Base-by-base conservation (phyloP, 2,797 vertebrate genomes). In the Platyrinchus mystaceus region DNA sequence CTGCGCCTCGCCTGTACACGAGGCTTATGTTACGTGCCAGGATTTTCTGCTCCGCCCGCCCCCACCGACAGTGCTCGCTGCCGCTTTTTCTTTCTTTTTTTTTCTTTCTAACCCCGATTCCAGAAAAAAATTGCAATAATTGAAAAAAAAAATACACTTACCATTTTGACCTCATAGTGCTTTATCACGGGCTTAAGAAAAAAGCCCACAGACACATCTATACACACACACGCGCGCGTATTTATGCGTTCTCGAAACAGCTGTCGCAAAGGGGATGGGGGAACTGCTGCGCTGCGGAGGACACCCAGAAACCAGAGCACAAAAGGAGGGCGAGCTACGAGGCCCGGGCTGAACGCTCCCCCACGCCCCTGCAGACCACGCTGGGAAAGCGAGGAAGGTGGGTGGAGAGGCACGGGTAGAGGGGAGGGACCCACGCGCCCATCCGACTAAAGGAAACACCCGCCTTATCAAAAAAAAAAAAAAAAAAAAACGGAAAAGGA, bases 161-260 rank as follows among this genome's bases (percentile, higher is more conserved):
- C 98, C 97, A 90, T 97, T 86, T 93, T 95, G 96, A 97, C 87
- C 96, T 97, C 95, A 95, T n/a, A 97, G 71, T 95, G 97, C 93
- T 96, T 97, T 97, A 93, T 96, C 96, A 96, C 89, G 92, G 46
- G 27, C 76, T 97, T 96, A 63, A 41, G 36, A 11, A 36, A 58
- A 73, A 76, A 23, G 39, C 23, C 36, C 44, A 20, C 43, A 47
- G 5, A 44, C 23, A 41, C 10, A 19, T 1, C 26, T 27, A 49
- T 26, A 49, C 47, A 62, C 2, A 58, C 23, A 47, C 12, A 10
- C 24, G 10, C 3, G 21, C 18, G 26, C 16, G 47, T 80, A 87
- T 94, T 96, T 94, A 92, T 22, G 84, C 89, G 37, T 96, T 96
- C 96, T 97, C 95, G 86, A 87, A 91, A 90, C 76, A 91, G 64